Conservation (phyloP, 2,113 vertebrate genomes). For the Chionodraco myersi region DNA sequence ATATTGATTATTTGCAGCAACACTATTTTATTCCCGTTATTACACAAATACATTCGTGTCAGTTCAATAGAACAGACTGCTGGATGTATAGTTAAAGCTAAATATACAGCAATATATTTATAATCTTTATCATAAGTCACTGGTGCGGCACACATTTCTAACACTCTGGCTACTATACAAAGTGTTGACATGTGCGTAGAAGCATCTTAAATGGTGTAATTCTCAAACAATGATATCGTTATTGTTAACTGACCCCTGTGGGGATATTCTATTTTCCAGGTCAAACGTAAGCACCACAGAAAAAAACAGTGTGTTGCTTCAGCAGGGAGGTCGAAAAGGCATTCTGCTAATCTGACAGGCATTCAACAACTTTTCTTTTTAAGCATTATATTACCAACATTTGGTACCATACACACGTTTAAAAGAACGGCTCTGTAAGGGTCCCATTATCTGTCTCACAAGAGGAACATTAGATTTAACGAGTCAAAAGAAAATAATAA, state of each 20-base stretch:
- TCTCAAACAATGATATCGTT: constrained; percentile 17
- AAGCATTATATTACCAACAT: constrained; percentile 3
- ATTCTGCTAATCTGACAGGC: background rate
- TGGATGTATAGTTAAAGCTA: constrained; percentile 51
- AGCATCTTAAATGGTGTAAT: background rate
- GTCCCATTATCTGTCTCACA: background rate
- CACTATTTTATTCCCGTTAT: constrained; percentile 6
- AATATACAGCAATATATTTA: constrained; percentile 58
- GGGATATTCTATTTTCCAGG: background rate
- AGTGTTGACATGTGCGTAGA: constrained; percentile 13
- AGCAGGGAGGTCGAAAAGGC: background rate
- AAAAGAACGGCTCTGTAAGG: background rate
- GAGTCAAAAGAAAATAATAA: background rate
- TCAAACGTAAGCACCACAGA: background rate
- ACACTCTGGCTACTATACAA: constrained; percentile 11
- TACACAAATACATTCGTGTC: constrained; percentile 46
- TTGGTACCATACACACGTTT: constrained; percentile 14
- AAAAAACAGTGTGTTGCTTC: background rate
- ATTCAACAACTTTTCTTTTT: background rate
- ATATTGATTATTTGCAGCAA: constrained; percentile 19
- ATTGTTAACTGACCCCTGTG: background rate
- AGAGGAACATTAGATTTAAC: background rate
- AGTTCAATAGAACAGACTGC: constrained; percentile 25
- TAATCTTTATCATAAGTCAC: constrained; percentile 13
- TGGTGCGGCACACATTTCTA: constrained; percentile 19